Evolutionary conservation across 2,888 invertebrate species (phyloP), one percentile per base, ranked within the genome.

Genomic region (Tubulanus polymorphus): DNA sequence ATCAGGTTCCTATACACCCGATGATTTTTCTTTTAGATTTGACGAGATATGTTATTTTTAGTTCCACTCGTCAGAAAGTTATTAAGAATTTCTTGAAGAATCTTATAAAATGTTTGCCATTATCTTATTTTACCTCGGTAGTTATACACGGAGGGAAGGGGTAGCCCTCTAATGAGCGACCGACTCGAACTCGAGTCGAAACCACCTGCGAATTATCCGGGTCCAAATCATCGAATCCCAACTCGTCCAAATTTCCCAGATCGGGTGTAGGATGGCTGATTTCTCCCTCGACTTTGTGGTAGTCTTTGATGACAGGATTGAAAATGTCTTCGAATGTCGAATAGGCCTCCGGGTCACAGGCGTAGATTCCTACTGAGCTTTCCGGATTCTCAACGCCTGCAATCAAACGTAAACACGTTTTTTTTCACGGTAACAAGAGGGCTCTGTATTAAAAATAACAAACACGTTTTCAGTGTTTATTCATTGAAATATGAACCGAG

Each of bases 361-460:
- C 72, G 49, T 68, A 69, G 25, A 71, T 63, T n/a, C 74, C 74
- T 20, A 70, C 65, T 73, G 94, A 93, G 65, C 93, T 93, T 83
- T 96, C 95, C 80, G 89, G 88, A 82, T 97, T 96, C 83, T 93
- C 93, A 77, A 93, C 84, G 80, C 93, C 91, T 90, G 78, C 52
- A 83, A n/a, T n/a, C n/a, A n/a, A n/a, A n/a, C n/a, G n/a, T n/a
- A n/a, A n/a, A n/a, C n/a, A n/a, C n/a, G n/a, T n/a, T n/a, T n/a
- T n/a, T n/a, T n/a, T n/a, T n/a, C n/a, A n/a, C n/a, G n/a, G n/a
- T n/a, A n/a, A n/a, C n/a, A n/a, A n/a, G n/a, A n/a, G n/a, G n/a
- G n/a, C n/a, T n/a, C n/a, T n/a, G n/a, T n/a, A n/a, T n/a, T n/a
- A n/a, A n/a, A n/a, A n/a, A n/a, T n/a, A n/a, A n/a, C n/a, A n/a